phyloP scores from a whole-genome alignment of 2,797 vertebrate genomes.

The Rhynchotus rufescens region DNA sequence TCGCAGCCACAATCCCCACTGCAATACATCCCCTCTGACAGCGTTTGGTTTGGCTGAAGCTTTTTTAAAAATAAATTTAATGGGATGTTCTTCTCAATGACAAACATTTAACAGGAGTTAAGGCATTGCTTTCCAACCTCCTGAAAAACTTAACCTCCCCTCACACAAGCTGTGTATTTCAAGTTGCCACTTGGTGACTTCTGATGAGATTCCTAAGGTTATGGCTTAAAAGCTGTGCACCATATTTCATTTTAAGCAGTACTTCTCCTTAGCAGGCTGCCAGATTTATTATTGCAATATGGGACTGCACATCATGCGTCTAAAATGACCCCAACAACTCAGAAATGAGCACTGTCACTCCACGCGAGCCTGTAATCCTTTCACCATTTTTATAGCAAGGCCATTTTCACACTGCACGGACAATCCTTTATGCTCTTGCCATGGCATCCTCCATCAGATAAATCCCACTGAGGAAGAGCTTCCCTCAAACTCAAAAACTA shows the following conservation, averaged over 20 bases:
- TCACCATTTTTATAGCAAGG: not conserved
- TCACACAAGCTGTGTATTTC: slow-evolving; percentile 12
- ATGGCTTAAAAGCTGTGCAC: slow-evolving; percentile 42
- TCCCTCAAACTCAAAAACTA: not conserved
- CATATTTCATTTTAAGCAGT: slow-evolving; percentile 51
- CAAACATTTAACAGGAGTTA: slow-evolving; percentile 13
- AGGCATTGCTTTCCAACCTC: not conserved
- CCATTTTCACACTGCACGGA: not conserved
- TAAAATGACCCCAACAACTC: slow-evolving; percentile 24
- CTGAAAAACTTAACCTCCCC: slow-evolving; percentile 13
- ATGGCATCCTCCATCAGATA: not conserved
- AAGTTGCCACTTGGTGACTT: slow-evolving; percentile 32
- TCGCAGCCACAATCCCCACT: not conserved
- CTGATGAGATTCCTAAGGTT: slow-evolving; percentile 58
- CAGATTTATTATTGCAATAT: slow-evolving; percentile 59
- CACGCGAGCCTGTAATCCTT: not conserved
- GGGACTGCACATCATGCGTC: not conserved
- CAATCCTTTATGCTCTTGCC: not conserved
- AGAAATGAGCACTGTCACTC: not conserved
- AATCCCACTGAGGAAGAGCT: not conserved
- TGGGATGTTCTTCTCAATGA: not conserved
- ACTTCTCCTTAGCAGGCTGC: slow-evolving; percentile 16
- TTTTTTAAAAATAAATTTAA: not conserved
- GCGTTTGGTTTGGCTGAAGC: not conserved
- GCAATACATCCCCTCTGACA: not conserved